A percentile compares a stretch with the other conserved stretches of the same genome.
These are phyloP conservation scores for Hemaris fuciformis DNA, from an alignment of 2,888 invertebrate species.

Conservation along the genomic window DNA sequence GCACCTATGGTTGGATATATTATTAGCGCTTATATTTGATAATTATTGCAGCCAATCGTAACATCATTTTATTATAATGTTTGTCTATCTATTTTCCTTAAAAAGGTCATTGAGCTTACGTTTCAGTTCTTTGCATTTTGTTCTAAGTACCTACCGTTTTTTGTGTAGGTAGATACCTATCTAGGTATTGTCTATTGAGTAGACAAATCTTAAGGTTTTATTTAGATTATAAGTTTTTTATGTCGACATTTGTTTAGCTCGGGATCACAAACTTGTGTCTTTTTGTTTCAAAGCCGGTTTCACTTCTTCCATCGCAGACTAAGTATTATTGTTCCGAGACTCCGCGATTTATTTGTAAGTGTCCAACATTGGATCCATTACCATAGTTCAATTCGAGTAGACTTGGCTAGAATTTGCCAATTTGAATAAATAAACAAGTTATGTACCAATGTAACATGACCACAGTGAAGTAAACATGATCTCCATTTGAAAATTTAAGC, in stretches of 20 bases:
- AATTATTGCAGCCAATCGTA: too few relatives aligned
- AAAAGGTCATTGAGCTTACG: conserved; percentile 6
- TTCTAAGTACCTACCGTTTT: background rate
- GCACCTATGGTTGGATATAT: background rate
- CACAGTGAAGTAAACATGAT: background rate
- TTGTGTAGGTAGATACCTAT: too few relatives aligned
- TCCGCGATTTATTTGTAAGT: background rate
- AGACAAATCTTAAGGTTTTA: too few relatives aligned
- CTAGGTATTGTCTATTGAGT: too few relatives aligned
- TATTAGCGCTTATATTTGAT: too few relatives aligned
- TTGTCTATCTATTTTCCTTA: background rate
- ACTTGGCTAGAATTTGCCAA: background rate
- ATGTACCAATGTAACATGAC: background rate
- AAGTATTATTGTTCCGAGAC: background rate
- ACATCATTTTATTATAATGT: background rate
- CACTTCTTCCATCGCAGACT: background rate
- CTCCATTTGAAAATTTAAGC: conserved; percentile 6
- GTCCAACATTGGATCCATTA: background rate
- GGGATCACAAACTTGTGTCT: too few relatives aligned
- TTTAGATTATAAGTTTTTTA: too few relatives aligned
- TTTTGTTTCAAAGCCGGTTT: too few relatives aligned
- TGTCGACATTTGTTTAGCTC: too few relatives aligned
- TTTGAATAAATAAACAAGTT: background rate
- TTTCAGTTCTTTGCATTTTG: background rate
- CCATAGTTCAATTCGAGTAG: background rate